Conservation (phyloP, 1,140 invertebrate species). For the Wiebesia pumilae region DNA sequence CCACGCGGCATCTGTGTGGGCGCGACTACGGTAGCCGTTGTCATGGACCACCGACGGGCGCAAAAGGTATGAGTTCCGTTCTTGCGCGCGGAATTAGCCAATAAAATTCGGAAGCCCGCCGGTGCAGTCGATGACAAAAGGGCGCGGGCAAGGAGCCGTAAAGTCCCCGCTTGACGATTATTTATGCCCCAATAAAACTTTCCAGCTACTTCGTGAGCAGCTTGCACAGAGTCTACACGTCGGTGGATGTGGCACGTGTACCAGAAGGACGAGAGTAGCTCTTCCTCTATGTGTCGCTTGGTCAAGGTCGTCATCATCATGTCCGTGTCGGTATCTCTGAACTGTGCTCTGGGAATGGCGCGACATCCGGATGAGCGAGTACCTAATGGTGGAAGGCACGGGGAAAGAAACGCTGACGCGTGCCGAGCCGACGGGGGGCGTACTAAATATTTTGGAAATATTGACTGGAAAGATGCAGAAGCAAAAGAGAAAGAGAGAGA, state of each 20-base stretch:
- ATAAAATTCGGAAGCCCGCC: conserved; percentile 42
- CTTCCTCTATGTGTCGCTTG: conserved; percentile 40
- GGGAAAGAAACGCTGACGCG: conserved; percentile 52
- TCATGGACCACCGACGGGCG: neutral
- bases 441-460: conserved; percentile 66
- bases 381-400: neutral
- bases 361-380: neutral
- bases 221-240: neutral
- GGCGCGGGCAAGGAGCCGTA: conserved; percentile 48
- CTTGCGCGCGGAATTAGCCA: conserved; percentile 35
- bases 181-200: conserved; percentile 61
- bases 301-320: conserved; percentile 54
- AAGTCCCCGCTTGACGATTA: conserved; percentile 54
- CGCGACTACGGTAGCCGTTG: conserved; percentile 6
- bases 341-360: neutral
- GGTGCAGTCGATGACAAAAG: conserved; percentile 48
- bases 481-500: neutral
- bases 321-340: neutral
- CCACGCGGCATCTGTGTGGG: neutral
- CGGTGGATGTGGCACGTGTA: neutral
- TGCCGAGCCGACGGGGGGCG: conserved; percentile 55
- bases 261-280: conserved; percentile 7
- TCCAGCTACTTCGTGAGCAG: conserved; percentile 31
- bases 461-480: conserved; percentile 54
- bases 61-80: neutral